These are phyloP conservation scores for Tragelaphus eurycerus DNA, from an alignment of 2,797 vertebrate genomes.

Conservation along the genomic window DNA sequence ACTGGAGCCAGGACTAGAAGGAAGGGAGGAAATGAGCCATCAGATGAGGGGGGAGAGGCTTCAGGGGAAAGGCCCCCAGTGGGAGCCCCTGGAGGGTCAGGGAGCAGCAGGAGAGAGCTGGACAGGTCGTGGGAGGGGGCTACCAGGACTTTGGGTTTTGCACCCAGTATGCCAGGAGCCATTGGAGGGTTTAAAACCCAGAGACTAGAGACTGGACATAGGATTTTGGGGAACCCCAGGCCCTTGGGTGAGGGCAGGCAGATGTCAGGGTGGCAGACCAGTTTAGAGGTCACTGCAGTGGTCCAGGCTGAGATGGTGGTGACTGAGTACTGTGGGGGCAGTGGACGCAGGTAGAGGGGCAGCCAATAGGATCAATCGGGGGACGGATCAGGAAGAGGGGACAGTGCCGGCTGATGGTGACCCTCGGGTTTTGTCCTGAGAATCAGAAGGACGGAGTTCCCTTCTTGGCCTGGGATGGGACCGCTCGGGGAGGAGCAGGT, in stretches of 20 bases:
- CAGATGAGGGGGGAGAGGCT: background rate
- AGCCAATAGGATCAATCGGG: accelerated
- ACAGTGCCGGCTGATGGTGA: accelerated
- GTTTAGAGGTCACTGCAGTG: accelerated
- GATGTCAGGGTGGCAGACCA: accelerated
- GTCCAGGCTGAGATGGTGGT: background rate
- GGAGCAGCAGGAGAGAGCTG: background rate
- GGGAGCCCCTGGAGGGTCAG: too few species aligned
- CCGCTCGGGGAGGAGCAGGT: too few species aligned
- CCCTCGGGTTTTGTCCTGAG: background rate
- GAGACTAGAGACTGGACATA: background rate
- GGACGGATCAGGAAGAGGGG: accelerated
- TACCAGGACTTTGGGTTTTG: background rate
- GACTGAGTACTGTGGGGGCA: background rate
- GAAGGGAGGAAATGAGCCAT: background rate
- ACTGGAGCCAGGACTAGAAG: background rate
- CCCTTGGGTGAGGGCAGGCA: background rate
- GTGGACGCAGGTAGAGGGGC: accelerated
- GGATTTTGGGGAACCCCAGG: background rate
- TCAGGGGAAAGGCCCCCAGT: background rate
- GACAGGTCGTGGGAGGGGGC: accelerated
- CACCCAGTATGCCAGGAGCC: background rate
- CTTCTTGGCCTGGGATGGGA: background rate
- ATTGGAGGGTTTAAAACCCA: background rate
- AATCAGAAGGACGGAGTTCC: accelerated